phyloP scores from a whole-genome alignment of 2,113 vertebrate species.

The Pelusios castaneus region DNA sequence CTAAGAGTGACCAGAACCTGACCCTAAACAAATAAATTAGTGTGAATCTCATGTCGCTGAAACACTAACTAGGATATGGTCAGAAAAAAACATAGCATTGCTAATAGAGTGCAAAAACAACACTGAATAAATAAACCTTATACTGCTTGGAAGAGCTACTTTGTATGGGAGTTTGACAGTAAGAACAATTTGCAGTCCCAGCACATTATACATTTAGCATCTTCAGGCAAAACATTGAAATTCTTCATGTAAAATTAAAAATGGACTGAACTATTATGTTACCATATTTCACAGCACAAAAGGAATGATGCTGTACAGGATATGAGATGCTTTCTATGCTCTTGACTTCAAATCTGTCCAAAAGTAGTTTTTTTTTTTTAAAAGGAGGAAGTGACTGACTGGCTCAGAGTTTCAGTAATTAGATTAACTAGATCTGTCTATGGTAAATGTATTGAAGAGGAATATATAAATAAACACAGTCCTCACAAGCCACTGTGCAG shows the following conservation, averaged over 20 bases:
- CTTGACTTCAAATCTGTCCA: neutral
- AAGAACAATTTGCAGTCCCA: neutral
- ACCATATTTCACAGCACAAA: neutral
- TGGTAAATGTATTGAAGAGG: constrained; percentile 8
- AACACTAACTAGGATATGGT: too few species aligned
- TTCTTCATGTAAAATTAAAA: neutral
- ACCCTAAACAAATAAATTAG: too few species aligned
- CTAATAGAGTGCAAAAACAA: too few species aligned
- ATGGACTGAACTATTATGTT: neutral
- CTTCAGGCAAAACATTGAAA: neutral
- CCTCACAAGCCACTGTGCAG: constrained; percentile 17
- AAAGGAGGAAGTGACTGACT: neutral
- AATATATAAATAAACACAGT: constrained; percentile 44
- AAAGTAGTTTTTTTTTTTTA: neutral
- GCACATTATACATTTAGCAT: neutral
- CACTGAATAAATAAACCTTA: too few species aligned
- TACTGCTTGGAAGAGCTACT: too few species aligned
- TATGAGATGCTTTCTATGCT: neutral
- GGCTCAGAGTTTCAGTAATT: constrained; percentile 15
- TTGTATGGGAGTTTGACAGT: neutral
- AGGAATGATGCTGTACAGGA: neutral
- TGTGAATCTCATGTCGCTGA: too few species aligned
- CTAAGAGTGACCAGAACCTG: too few species aligned
- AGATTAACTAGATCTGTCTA: constrained; percentile 17
- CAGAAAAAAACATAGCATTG: too few species aligned